Percentiles rank a stretch among this genome's conserved stretches.
phyloP scores from a whole-genome alignment of 1,140 invertebrate species.

The Coelopa frigida region DNA sequence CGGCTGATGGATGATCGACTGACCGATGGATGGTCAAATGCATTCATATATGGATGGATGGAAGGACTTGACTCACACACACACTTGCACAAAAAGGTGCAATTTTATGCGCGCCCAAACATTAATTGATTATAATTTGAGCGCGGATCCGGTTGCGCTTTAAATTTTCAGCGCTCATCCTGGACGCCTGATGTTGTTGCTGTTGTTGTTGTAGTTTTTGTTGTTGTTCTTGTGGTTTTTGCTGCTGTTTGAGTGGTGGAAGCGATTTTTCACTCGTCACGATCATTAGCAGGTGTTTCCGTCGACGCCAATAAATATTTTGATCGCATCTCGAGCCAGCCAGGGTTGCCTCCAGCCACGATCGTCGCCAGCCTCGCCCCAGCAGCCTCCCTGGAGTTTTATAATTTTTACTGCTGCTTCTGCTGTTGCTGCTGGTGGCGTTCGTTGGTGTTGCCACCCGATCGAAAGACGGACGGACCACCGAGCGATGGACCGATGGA shows the following conservation, averaged over 20 bases:
- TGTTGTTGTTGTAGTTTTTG: conserved; percentile 22
- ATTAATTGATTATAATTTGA: conserved; percentile 44
- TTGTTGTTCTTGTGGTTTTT: not conserved
- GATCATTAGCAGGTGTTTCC: conserved; percentile 17
- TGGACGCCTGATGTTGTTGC: conserved; percentile 27
- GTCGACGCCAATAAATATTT: conserved; percentile 35
- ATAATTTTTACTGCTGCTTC: too few relatives aligned
- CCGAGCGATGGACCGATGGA: too few relatives aligned
- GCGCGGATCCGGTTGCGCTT: conserved; percentile 7
- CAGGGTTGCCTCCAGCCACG: too few relatives aligned
- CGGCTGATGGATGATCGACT: too few relatives aligned
- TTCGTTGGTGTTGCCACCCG: too few relatives aligned
- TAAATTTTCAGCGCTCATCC: conserved; percentile 4
- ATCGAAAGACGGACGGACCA: too few relatives aligned
- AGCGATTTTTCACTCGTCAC: conserved; percentile 8
- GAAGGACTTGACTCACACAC: not conserved
- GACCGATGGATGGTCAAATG: too few relatives aligned
- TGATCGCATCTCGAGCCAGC: too few relatives aligned
- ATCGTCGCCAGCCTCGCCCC: too few relatives aligned
- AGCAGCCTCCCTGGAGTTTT: too few relatives aligned
- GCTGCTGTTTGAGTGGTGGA: conserved; percentile 4
- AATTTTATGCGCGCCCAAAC: conserved; percentile 42
- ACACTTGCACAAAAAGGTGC: conserved; percentile 17
- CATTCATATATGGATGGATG: too few relatives aligned
- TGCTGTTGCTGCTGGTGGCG: too few relatives aligned